Conservation (phyloP, 2,888 invertebrate species). For the Scaptomyza cyrtandrae region DNA sequence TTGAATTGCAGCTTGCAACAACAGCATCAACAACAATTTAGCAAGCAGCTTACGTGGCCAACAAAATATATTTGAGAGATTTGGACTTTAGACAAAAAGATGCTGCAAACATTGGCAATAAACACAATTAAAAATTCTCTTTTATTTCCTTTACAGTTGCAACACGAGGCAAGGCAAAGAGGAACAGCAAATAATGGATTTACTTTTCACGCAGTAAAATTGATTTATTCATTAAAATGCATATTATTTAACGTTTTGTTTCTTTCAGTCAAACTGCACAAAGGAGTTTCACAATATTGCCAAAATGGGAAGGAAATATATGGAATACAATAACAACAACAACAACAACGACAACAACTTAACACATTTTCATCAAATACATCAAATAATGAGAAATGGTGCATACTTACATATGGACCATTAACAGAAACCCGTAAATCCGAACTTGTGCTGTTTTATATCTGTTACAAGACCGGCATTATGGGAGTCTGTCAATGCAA, state of each 20-base stretch:
- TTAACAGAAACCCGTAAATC: conserved; percentile 86
- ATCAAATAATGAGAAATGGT: conserved; percentile 69
- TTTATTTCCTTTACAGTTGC: conserved; percentile 30
- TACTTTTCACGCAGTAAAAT: background rate
- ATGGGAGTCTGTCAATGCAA: conserved; percentile 85
- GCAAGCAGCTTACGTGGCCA: conserved; percentile 66
- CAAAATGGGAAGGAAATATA: conserved; percentile 10
- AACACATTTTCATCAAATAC: conserved; percentile 2
- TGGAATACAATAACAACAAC: background rate
- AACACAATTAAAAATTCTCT: background rate
- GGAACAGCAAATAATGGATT: background rate
- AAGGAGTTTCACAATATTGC: conserved; percentile 45
- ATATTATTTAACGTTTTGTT: background rate
- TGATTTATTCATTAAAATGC: background rate
- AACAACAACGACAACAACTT: conserved; percentile 25
- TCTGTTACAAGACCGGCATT: conserved; percentile 85
- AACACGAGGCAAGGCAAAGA: background rate
- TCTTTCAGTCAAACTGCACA: conserved; percentile 1
- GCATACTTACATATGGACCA: conserved; percentile 84
- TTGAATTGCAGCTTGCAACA: conserved; percentile 57
- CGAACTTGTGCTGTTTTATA: conserved; percentile 85
- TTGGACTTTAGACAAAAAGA: conserved; percentile 20
- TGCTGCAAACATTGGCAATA: background rate
- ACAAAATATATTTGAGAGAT: conserved; percentile 55
- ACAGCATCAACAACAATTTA: conserved; percentile 4